phyloP scores from a whole-genome alignment of 2,113 vertebrate species.

The Peromyscus polionotus region DNA sequence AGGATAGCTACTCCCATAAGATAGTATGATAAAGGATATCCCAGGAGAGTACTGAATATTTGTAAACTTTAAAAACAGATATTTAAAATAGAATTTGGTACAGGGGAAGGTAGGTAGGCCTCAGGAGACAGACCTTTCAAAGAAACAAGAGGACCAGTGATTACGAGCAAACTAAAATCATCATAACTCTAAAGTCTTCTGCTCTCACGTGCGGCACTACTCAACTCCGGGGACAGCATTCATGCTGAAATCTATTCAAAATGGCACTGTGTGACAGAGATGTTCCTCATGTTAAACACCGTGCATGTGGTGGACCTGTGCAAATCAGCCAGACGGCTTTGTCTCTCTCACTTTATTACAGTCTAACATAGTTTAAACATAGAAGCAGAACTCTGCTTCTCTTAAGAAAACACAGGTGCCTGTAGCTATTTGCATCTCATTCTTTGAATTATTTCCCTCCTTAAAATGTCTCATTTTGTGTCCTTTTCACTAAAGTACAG shows the following conservation, averaged over 20 bases:
- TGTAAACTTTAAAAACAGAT: not conserved
- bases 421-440: not conserved
- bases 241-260: not conserved
- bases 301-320: accelerated
- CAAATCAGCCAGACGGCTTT: not conserved
- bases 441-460: not conserved
- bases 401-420: not conserved
- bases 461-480: not conserved
- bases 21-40: not conserved
- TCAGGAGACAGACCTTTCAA: not conserved
- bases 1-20: not conserved
- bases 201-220: accelerated
- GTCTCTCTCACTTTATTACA: not conserved
- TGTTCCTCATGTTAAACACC: not conserved
- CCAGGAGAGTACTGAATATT: not conserved
- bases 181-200: not conserved
- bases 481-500: not conserved
- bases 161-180: conserved; percentile 11
- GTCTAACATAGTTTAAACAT: not conserved
- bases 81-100: not conserved
- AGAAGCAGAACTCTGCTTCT: not conserved
- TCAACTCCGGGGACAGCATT: not conserved
- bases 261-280: not conserved
- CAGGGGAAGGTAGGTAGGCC: not conserved
- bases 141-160: not conserved